These are phyloP conservation scores for Ptyas mucosa DNA, from an alignment of 2,113 vertebrate species.

Conservation along the genomic window DNA sequence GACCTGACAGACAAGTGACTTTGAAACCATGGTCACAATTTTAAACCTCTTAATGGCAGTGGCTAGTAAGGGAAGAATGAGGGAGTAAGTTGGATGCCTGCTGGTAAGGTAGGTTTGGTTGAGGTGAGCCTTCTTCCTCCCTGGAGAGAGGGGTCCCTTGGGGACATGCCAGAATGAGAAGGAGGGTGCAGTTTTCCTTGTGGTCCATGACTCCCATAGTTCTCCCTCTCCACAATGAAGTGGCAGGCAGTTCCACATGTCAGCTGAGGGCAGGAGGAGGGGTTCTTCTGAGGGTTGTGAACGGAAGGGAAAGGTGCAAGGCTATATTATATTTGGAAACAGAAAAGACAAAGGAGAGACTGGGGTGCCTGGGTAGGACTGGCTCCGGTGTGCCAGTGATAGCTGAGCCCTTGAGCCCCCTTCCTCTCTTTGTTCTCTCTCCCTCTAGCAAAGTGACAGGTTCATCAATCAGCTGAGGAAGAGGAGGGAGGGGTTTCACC, in stretches of 20 bases:
- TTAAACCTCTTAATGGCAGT: background rate
- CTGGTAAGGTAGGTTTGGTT: background rate
- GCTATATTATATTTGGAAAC: background rate
- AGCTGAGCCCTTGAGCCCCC: background rate
- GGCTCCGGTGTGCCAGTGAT: background rate
- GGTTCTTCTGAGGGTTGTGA: background rate
- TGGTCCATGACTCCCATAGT: background rate
- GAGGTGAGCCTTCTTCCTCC: background rate
- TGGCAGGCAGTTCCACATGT: background rate
- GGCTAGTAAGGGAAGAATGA: background rate
- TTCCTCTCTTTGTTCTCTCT: background rate
- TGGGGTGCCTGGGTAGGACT: background rate
- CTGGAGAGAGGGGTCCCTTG: background rate
- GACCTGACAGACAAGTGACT: background rate
- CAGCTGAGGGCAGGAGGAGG: background rate
- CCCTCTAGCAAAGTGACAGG: background rate
- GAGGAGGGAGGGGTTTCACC: background rate
- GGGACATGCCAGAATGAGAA: background rate
- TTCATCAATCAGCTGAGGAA: background rate
- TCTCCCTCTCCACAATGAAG: background rate
- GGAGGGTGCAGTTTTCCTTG: background rate
- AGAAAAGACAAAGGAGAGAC: background rate
- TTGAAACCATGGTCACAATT: background rate
- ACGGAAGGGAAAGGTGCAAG: background rate
- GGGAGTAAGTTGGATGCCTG: background rate